Conservation (phyloP, 1,140 invertebrate species). For the Camponotus pennsylvanicus region DNA sequence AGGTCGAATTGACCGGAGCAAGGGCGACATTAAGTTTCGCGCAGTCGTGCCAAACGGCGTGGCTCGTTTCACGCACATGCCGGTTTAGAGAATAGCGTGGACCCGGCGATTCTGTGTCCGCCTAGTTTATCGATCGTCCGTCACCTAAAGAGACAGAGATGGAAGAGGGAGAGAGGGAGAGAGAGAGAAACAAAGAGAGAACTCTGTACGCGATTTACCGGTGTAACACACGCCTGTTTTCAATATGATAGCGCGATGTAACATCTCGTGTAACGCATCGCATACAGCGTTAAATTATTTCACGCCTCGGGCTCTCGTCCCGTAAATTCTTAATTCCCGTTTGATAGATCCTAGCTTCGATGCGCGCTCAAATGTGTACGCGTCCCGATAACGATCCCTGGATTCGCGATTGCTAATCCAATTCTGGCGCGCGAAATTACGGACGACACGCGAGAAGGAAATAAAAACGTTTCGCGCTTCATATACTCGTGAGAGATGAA, state of each 20-base stretch:
- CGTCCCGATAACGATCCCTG: not conserved
- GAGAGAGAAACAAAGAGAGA: not conserved
- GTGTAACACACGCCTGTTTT: constrained; percentile 42
- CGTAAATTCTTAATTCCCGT: constrained; percentile 37
- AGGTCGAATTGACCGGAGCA: constrained; percentile 14
- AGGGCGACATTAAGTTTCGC: constrained; percentile 49
- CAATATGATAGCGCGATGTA: constrained; percentile 29
- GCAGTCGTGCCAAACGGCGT: not conserved
- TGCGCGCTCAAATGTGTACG: not conserved
- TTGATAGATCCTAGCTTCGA: constrained; percentile 20
- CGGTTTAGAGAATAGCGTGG: constrained; percentile 15
- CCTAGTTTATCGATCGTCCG: constrained; percentile 52
- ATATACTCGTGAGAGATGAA: constrained; percentile 26
- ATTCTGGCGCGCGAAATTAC: constrained; percentile 26
- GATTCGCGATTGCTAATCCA: constrained; percentile 47
- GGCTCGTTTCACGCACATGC: constrained; percentile 20
- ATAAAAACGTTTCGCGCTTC: constrained; percentile 48
- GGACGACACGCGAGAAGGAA: constrained; percentile 51
- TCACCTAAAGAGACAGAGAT: not conserved
- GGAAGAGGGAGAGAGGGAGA: not conserved
- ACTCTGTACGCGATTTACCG: constrained; percentile 34
- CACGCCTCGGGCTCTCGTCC: constrained; percentile 14
- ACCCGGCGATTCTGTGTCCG: constrained; percentile 47
- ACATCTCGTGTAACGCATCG: constrained; percentile 12
- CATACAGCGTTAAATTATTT: constrained; percentile 23